Evolutionary conservation across 2,113 vertebrate species (phyloP).

Genomic region (Lontra canadensis): DNA sequence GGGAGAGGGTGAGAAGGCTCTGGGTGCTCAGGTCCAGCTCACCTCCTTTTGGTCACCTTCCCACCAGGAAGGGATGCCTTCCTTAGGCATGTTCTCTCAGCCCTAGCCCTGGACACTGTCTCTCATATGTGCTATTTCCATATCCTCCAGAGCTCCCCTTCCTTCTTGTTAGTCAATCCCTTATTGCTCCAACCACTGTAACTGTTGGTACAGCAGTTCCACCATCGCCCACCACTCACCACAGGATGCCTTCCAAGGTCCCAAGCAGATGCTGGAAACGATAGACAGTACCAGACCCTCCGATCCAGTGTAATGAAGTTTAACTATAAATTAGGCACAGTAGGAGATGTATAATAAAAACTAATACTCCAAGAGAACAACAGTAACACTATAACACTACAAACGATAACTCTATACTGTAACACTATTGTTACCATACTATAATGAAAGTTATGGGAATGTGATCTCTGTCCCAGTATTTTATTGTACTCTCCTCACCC

Average conservation of each 20-base stretch:
- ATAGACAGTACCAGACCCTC: not conserved
- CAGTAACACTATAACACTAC: not conserved
- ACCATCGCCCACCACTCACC: not conserved
- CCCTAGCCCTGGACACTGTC: not conserved
- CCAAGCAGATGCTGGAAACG: not conserved
- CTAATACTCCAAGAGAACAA: not conserved
- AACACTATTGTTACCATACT: not conserved
- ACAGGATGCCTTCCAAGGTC: not conserved
- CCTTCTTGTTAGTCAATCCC: not conserved
- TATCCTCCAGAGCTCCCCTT: not conserved
- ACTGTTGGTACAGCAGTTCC: not conserved
- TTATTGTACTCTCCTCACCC: not conserved
- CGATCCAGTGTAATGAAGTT: not conserved
- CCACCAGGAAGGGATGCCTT: not conserved
- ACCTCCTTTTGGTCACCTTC: not conserved
- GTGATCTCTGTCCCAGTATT: not conserved
- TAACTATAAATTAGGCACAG: not conserved
- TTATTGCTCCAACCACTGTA: not conserved
- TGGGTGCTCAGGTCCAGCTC: not conserved
- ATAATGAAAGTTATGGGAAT: not conserved
- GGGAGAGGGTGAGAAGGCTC: not conserved
- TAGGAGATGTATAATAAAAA: not conserved
- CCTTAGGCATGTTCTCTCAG: not conserved
- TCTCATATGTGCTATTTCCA: not conserved
- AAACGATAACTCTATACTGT: too few relatives aligned